These are phyloP conservation scores for Myotis yumanensis DNA, from an alignment of 2,113 vertebrate genomes.

Conservation along the genomic window DNA sequence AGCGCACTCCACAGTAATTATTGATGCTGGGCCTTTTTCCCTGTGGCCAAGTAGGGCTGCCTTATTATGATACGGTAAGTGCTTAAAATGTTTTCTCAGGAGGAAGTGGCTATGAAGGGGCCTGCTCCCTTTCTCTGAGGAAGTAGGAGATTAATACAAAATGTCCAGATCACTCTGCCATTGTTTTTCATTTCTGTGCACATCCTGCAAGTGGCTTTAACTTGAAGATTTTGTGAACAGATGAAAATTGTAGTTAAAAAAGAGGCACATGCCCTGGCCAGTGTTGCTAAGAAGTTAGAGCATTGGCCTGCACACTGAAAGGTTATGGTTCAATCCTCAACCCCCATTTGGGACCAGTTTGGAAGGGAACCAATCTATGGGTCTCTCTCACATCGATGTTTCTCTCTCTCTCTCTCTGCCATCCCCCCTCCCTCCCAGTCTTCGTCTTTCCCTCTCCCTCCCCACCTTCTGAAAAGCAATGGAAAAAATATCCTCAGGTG, in stretches of 20 bases:
- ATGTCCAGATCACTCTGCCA: not conserved
- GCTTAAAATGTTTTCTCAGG: not conserved
- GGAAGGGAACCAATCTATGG: no score
- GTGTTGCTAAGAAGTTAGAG: no score
- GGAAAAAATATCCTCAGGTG: no score
- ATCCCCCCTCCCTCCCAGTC: no score
- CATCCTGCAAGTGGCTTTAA: not conserved
- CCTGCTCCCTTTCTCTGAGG: not conserved
- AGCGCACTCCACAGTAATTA: slow-evolving; percentile 17
- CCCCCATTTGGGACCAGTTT: no score
- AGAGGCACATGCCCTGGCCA: not conserved
- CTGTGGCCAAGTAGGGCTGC: not conserved
- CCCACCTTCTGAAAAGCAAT: no score
- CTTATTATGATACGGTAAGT: not conserved
- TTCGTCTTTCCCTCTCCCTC: no score
- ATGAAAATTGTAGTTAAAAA: slow-evolving; percentile 3
- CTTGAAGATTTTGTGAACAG: not conserved
- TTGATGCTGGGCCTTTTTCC: not conserved
- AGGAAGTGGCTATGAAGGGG: not conserved
- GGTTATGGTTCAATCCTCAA: no score
- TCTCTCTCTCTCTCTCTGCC: no score
- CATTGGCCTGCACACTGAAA: no score
- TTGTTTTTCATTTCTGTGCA: not conserved
- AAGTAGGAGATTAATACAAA: not conserved
- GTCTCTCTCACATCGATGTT: no score